Evolutionary conservation across 2,797 vertebrate genomes (phyloP).

Genomic region (Pangasius djambal): DNA sequence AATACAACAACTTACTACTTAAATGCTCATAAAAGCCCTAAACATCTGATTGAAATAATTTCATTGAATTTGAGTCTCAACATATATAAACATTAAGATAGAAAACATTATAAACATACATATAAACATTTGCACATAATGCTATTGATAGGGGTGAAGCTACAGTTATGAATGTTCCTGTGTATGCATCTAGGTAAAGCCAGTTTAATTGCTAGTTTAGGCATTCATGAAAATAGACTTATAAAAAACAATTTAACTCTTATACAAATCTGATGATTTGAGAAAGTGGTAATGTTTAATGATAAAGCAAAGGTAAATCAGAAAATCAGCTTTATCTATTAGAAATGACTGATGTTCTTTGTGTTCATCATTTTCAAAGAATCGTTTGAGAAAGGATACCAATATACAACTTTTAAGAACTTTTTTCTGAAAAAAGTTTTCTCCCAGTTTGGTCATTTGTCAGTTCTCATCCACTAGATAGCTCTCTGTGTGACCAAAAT

Average conservation of each 20-base stretch:
- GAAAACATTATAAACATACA: background rate
- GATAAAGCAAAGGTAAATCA: background rate
- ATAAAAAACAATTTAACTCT: background rate
- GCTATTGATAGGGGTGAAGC: background rate
- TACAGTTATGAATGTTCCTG: background rate
- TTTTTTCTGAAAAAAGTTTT: background rate
- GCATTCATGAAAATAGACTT: background rate
- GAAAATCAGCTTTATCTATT: background rate
- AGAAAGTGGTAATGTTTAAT: background rate
- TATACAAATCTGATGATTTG: background rate
- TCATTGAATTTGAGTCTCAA: background rate
- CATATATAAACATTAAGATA: background rate
- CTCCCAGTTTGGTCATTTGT: background rate
- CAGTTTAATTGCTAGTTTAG: background rate
- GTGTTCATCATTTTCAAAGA: background rate
- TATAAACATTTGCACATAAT: background rate
- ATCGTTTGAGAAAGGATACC: background rate
- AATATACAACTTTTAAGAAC: background rate
- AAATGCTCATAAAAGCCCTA: background rate
- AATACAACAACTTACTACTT: background rate
- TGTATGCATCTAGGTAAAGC: background rate
- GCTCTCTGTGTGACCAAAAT: background rate
- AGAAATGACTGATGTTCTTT: background rate
- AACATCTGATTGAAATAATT: background rate
- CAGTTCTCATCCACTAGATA: background rate